Evolutionary conservation across 2,888 invertebrate species (phyloP).

Genomic region (Thereva nobilitata): DNA sequence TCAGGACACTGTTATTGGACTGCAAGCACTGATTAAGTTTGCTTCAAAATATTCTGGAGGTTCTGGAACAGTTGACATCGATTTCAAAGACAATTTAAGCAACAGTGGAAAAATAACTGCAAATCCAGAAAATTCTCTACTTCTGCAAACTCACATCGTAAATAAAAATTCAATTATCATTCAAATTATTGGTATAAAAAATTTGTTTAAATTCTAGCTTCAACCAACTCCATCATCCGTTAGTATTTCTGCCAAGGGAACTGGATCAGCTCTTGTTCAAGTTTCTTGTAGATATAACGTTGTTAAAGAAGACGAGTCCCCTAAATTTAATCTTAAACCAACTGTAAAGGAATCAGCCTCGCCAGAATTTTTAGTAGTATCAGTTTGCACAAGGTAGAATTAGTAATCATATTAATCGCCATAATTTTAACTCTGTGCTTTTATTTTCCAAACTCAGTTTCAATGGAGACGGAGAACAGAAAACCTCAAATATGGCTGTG

Average conservation of each 20-base stretch:
- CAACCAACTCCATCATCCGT: constrained; percentile 63
- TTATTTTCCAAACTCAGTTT: constrained; percentile 60
- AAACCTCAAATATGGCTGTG: constrained; percentile 83
- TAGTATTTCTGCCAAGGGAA: constrained; percentile 76
- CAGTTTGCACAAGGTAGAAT: constrained; percentile 75
- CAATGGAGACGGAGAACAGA: constrained; percentile 63
- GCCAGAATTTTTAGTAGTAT: constrained; percentile 65
- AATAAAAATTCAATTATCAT: constrained; percentile 36
- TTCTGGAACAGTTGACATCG: constrained; percentile 49
- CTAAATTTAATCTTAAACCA: constrained; percentile 83
- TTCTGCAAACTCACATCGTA: constrained; percentile 80
- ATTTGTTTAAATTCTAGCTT: constrained; percentile 43
- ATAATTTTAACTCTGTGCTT: not conserved
- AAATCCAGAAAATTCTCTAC: constrained; percentile 75
- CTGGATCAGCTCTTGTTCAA: constrained; percentile 77
- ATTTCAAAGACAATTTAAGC: constrained; percentile 45
- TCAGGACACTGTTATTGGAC: constrained; percentile 77
- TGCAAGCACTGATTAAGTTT: constrained; percentile 71
- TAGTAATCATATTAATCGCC: not conserved
- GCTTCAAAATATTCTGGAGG: constrained; percentile 61
- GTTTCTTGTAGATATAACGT: constrained; percentile 81
- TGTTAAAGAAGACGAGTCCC: constrained; percentile 86
- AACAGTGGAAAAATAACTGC: constrained; percentile 57
- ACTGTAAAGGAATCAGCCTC: constrained; percentile 81
- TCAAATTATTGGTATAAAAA: not conserved